Evolutionary conservation across 64 coral and sea anemone genomes (phyloP), one percentile per base, ranked within the genome.

Genomic region (Montipora foliosa): DNA sequence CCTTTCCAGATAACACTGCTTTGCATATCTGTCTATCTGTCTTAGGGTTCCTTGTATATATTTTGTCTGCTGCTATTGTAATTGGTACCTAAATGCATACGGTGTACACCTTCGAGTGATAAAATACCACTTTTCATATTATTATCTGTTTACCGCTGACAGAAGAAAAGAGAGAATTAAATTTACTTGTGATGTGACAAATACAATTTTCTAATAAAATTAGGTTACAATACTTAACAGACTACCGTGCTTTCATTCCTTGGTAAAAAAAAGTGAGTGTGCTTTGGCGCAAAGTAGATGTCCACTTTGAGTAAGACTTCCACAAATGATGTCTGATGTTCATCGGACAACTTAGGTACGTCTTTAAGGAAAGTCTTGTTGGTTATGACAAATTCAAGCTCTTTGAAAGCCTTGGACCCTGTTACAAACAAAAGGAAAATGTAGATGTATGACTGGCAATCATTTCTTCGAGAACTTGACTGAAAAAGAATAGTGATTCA

Each of bases 221-320:
- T 64, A 64, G 60, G 14, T 64, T 64, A 64, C 10, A 64, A 8
- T 64, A 64, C 15, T 64, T 64, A 64, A 89, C n/a, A 77, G 87
- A 21, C 19, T 90, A 90, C 88, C 17, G 79, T 90, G 76, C 76
- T 70, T 49, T 79, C 89, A 90, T 79, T 67, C 44, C 89, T 46
- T 80, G 44, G 49, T 90, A 90, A 59, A 90, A 90, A 90, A 44
- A 80, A 80, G 45, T 90, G 76, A 25, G 89, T 90, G 77, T 90
- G 76, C 16, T 90, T 90, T 50, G 89, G 89, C 1, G 77, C 77
- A 90, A 90, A 90, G 77, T 79, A 69, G 58, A 77, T 89, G 22
- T 77, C 87, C 46, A 89, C 89, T 90, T 80, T 90, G 89, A 81
- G 89, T 15, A 49, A 70, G 24, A 68, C 89, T 19, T 90, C 89